Evolutionary conservation across 2,113 vertebrate genomes (phyloP), one percentile per base, ranked within the genome.

Genomic region (Taurulus bubalis): DNA sequence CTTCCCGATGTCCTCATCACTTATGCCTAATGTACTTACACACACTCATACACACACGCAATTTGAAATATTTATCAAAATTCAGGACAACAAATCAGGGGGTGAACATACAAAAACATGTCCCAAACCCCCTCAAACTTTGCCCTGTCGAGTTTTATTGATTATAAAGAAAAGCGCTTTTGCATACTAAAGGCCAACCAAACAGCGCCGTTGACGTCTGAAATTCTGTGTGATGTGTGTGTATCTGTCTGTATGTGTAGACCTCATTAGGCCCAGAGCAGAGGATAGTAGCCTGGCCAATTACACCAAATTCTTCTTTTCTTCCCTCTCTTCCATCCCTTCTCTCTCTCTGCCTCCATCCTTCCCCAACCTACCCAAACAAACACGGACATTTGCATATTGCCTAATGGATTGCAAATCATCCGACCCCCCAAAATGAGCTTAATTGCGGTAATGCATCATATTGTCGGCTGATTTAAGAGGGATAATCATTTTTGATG

Each of bases 391-490:
- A 89, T 89, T 89, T 92, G 75, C 85, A 93, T 91, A 92, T 88
- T 90, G 85, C 86, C 72, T 91, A 93, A 93, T 91, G 90, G 90
- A 77, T 90, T 90, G 84, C 83, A 79, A 91, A 90, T 86, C 80
- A 87, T 60, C 71, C 68, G 63, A 85, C 82, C 79, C 85, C 79
- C 85, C 71, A 85, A 90, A 91, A 87, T 73, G 65, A 79, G 38
- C 71, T 53, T 92, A 90, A 92, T 93, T 87, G 82, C 82, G 77
- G 85, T 82, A 89, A 89, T 92, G 89, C 84, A 90, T 93, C 86
- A 92, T 79, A 79, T 65, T 90, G 87, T 90, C 75, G 24, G 80
- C 76, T 66, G 79, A 83, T 85, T 84, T 66, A 80, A 86, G 77
- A 74, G 60, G 40, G 56, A 74, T 85, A 82, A 85, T 90, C 12